Base-by-base conservation (phyloP, 2,888 invertebrate genomes). In the Acanthopleura granulata region DNA sequence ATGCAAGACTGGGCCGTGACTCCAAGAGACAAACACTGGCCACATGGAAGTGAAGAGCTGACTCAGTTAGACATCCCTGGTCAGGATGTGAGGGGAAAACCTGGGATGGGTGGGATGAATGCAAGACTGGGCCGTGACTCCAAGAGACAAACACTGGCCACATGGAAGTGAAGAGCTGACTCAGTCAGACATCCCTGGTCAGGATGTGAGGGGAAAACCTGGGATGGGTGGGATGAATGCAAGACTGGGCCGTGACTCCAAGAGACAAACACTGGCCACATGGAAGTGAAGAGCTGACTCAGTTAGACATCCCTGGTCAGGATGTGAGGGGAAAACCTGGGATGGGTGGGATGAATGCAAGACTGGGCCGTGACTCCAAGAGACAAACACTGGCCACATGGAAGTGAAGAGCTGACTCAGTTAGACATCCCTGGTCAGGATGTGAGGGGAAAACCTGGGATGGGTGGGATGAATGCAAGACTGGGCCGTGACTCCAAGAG, bases 111-210 rank as follows among this genome's bases (percentile, higher is more conserved):
- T 3, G 78, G 77, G 25, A 61, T 78, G 1, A 76, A 75, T 11
- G 69, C 78, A 12, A 74, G 83, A 73, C 79, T 81, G 6, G 76
- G 77, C 30, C 75, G 80, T 62, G 84, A 84, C 75, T 77, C 73
- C 18, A 80, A 79, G 66, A 75, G 82, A 22, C 81, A 81, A 11
- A 81, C 83, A 50, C 80, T 80, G 29, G 84, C 84, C 18, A 84
- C 84, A 40, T 85, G 85, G 85, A 84, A 84, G 77, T 80, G 90
- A 90, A 77, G 90, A 90, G 51, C 80, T 90, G 30, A 89, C 90
- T 0, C 85, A 86, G 76, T 81, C 82, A 69, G 89, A 89, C 61
- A 77, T 80, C 18, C 72, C 84, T 40, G 78, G 79, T 29, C 78
- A 84, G 29, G 87, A 88, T 72, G 77, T 82, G 25, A 85, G 82